Evolutionary conservation across 2,888 invertebrate genomes (phyloP).

Genomic region (Pyralis farinalis): DNA sequence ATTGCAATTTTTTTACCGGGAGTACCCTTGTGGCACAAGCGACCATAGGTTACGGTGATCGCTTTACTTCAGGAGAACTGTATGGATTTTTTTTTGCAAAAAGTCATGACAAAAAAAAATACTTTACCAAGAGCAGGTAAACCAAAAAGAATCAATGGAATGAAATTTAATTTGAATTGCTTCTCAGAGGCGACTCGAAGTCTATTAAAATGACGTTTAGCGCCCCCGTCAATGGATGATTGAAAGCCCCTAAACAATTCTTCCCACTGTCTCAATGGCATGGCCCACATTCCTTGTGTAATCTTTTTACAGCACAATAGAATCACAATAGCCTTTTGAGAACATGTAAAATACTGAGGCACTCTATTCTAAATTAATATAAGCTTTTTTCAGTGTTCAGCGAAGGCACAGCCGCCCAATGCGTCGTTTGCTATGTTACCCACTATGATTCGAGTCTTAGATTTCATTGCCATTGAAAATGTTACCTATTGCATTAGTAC

Average conservation of each 20-base stretch:
- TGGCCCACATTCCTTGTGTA: slow-evolving; percentile 70
- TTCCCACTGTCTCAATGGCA: slow-evolving; percentile 62
- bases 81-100: no score
- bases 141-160: slow-evolving; percentile 46
- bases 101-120: no score
- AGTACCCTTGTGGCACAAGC: no score
- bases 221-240: slow-evolving; percentile 75
- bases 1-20: no score
- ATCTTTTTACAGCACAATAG: slow-evolving; percentile 68
- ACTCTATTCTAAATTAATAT: slow-evolving; percentile 69
- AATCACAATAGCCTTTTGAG: slow-evolving; percentile 64
- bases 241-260: slow-evolving; percentile 75
- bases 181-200: slow-evolving; percentile 69
- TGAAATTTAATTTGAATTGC: slow-evolving; percentile 61
- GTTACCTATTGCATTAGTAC: slow-evolving; percentile 12
- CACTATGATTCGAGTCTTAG: slow-evolving; percentile 2
- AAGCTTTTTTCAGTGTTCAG: slow-evolving; percentile 63
- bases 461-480: slow-evolving; percentile 8
- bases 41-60: no score
- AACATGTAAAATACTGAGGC: slow-evolving; percentile 51
- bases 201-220: slow-evolving; percentile 78
- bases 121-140: slow-evolving; percentile 44
- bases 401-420: slow-evolving; percentile 61
- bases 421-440: slow-evolving; percentile 34
- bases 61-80: no score